phyloP scores from a whole-genome alignment of 2,113 vertebrate genomes.

The Ageneiosus marmoratus region DNA sequence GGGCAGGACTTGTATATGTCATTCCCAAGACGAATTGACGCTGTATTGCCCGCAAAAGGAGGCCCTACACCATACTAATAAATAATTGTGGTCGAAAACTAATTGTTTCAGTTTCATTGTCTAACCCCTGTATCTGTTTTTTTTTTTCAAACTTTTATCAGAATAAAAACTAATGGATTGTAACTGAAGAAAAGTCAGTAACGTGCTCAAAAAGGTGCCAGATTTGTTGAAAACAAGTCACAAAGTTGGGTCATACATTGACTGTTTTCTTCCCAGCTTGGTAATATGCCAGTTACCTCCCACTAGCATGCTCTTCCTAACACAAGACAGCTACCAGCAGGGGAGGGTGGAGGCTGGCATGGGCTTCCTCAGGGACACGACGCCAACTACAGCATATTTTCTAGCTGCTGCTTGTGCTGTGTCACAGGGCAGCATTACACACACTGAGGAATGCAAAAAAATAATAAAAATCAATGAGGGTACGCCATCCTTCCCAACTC shows the following conservation, averaged over 20 bases:
- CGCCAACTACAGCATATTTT: not conserved
- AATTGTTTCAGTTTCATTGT: too few relatives aligned
- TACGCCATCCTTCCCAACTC: too few relatives aligned
- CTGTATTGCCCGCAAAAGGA: too few relatives aligned
- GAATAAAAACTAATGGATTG: not conserved
- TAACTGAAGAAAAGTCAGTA: not conserved
- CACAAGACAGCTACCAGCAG: not conserved
- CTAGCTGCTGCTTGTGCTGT: not conserved
- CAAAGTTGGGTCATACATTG: not conserved
- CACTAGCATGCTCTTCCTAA: not conserved
- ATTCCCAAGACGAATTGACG: too few relatives aligned
- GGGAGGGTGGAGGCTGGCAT: too few relatives aligned
- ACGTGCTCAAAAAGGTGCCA: not conserved
- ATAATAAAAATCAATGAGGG: too few relatives aligned
- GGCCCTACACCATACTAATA: too few relatives aligned
- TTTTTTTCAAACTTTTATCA: not conserved
- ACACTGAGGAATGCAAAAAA: not conserved
- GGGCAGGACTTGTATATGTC: too few relatives aligned
- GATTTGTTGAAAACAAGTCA: not conserved
- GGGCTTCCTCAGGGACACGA: not conserved
- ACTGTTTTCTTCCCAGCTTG: not conserved
- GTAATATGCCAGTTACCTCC: not conserved
- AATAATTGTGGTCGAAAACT: too few relatives aligned
- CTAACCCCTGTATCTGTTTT: too few relatives aligned
- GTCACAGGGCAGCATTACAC: not conserved